phyloP scores from a whole-genome alignment of 2,888 invertebrate genomes.

The Ischnura elegans region DNA sequence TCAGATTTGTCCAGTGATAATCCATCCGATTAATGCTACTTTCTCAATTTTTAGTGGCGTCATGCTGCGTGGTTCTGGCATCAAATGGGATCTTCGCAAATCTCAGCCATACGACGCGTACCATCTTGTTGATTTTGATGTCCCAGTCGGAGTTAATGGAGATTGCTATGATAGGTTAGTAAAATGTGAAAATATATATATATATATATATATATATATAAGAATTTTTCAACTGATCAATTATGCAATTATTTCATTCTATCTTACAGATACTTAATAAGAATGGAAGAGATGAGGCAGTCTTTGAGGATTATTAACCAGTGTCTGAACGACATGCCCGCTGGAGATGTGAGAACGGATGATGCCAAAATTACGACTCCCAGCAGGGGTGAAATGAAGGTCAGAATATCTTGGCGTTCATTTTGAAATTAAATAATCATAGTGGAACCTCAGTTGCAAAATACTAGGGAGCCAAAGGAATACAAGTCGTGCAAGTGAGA shows the following conservation, averaged over 20 bases:
- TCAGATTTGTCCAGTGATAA: background rate
- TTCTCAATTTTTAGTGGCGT: slow-evolving; percentile 87
- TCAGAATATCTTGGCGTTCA: slow-evolving; percentile 74
- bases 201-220: background rate
- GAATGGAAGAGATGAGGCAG: slow-evolving; percentile 97
- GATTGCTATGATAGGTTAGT: slow-evolving; percentile 96
- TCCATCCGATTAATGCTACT: background rate
- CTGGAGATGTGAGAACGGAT: slow-evolving; percentile 95
- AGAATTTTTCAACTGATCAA: slow-evolving; percentile 43
- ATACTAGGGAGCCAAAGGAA: no score
- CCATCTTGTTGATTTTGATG: slow-evolving; percentile 95
- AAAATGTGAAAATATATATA: background rate
- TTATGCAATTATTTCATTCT: slow-evolving; percentile 1
- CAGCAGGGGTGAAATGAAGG: slow-evolving; percentile 97
- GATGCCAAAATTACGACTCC: slow-evolving; percentile 97
- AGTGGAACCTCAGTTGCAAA: no score
- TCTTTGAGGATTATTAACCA: slow-evolving; percentile 96
- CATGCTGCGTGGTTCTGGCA: slow-evolving; percentile 98
- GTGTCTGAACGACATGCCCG: slow-evolving; percentile 98
- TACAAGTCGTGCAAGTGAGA: no score
- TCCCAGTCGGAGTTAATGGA: slow-evolving; percentile 96
- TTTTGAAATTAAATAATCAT: background rate
- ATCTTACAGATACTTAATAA: slow-evolving; percentile 89
- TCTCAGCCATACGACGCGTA: slow-evolving; percentile 98
- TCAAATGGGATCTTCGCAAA: slow-evolving; percentile 99